phyloP scores from a whole-genome alignment of 2,797 vertebrate species.

The Numenius phaeopus region DNA sequence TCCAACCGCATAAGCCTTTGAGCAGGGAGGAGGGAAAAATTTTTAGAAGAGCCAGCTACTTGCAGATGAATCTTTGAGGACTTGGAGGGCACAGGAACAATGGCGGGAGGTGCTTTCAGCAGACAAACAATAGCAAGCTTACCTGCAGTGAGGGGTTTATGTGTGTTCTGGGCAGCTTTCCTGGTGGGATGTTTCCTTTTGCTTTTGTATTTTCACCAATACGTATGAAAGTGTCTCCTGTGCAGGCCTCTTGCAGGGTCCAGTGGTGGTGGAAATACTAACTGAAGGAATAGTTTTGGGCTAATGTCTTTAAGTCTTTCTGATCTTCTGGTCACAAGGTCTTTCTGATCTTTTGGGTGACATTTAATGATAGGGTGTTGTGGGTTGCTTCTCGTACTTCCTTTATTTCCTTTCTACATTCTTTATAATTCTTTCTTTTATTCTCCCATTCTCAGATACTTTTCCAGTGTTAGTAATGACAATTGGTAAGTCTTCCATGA shows the following conservation, averaged over 20 bases:
- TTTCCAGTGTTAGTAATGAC: background rate
- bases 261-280: background rate
- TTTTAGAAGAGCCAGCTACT: background rate
- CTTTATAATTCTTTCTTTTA: background rate
- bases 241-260: background rate
- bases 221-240: background rate
- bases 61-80: background rate
- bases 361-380: background rate
- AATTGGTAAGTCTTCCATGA: background rate
- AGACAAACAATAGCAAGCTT: background rate
- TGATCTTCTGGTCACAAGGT: background rate
- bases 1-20: background rate
- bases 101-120: background rate
- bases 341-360: background rate
- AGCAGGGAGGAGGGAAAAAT: background rate
- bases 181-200: background rate
- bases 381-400: background rate
- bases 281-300: background rate
- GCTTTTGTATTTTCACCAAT: background rate
- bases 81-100: rapidly evolving
- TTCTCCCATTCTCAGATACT: background rate
- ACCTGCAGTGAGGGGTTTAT: background rate
- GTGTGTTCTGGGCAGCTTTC: background rate
- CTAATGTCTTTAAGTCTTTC: background rate
- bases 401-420: background rate